These are phyloP conservation scores for Ochotona princeps DNA, from an alignment of 2,113 vertebrate genomes.

Conservation along the genomic window DNA sequence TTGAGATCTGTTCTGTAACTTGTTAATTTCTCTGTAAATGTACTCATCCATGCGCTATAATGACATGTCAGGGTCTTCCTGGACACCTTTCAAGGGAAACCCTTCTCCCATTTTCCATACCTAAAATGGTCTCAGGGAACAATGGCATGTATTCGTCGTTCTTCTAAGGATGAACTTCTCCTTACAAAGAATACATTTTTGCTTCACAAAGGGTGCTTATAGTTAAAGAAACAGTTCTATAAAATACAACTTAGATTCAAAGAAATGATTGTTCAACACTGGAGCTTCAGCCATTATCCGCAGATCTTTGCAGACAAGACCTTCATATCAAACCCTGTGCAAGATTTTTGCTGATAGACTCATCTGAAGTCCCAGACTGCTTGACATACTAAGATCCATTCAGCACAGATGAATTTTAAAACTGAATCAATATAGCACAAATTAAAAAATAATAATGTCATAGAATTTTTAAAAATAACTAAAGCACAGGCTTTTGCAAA, in stretches of 20 bases:
- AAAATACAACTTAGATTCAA: background rate
- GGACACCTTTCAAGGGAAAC: background rate
- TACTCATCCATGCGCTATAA: background rate
- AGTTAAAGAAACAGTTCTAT: constrained; percentile 8
- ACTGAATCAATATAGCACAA: too few species aligned
- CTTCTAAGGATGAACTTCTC: background rate
- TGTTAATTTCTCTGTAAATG: too few species aligned
- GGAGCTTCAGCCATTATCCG: background rate
- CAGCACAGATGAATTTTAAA: background rate
- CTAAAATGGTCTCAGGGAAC: background rate
- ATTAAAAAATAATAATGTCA: too few species aligned
- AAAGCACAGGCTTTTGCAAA: background rate
- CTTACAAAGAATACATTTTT: background rate
- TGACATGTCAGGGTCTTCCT: background rate
- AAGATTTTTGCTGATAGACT: background rate
- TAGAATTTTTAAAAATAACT: background rate
- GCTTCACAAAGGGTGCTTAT: background rate
- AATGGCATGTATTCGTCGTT: background rate
- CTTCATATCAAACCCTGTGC: background rate
- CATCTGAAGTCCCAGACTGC: background rate
- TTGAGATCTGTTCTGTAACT: background rate
- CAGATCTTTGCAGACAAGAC: background rate
- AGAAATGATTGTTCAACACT: background rate
- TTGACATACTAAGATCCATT: background rate
- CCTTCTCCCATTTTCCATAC: background rate